Percentiles rank a stretch among this genome's conserved stretches.
Conservation (phyloP, 2,888 invertebrate genomes). For the Heliconius cydno region DNA sequence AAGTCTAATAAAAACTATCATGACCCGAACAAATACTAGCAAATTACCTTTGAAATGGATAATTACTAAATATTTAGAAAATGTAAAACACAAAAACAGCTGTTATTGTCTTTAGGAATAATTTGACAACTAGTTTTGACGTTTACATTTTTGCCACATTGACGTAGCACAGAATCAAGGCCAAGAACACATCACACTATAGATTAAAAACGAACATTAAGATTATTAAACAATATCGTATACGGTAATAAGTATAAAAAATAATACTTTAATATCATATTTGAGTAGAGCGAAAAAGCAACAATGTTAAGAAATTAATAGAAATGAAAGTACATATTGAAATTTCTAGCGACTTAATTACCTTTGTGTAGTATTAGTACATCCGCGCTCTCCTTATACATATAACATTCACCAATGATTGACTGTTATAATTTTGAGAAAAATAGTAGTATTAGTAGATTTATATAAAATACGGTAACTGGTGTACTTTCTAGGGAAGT, state of each 20-base stretch:
- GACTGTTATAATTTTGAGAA: too few species aligned
- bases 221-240: neutral
- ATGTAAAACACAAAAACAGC: conserved; percentile 44
- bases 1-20: conserved; percentile 69
- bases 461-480: too few species aligned
- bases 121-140: conserved; percentile 58
- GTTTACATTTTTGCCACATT: conserved; percentile 48
- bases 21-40: conserved; percentile 59
- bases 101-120: conserved; percentile 44
- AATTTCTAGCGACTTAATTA: too few species aligned
- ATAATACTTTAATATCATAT: too few species aligned
- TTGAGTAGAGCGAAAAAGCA: too few species aligned
- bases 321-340: too few species aligned
- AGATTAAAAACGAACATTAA: neutral
- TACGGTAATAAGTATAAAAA: too few species aligned
- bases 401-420: neutral
- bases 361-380: too few species aligned
- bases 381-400: too few species aligned
- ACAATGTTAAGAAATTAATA: too few species aligned
- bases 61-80: conserved; percentile 45
- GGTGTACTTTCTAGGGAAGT: too few species aligned
- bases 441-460: too few species aligned
- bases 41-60: conserved; percentile 45
- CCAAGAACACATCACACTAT: neutral
- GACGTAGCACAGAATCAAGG: neutral